These are phyloP conservation scores for Cliona cf. orientalis DNA, from an alignment of 37 sponge, comb jelly and placozoan species.

Conservation along the genomic window DNA sequence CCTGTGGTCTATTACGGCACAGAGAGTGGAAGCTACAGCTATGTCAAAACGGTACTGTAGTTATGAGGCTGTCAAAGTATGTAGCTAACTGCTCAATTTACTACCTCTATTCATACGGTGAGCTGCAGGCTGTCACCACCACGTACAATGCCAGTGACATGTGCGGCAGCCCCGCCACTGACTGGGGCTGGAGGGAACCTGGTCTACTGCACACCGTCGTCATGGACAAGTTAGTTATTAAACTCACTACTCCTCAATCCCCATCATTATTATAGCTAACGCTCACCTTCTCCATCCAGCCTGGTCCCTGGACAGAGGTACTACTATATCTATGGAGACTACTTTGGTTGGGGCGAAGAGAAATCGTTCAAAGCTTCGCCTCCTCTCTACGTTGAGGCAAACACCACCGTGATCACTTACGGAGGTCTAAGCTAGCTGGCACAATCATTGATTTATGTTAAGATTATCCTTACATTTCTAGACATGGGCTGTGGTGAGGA, in stretches of 20 bases:
- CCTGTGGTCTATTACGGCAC: conserved; percentile 58
- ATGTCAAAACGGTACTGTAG: conserved; percentile 8
- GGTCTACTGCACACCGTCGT: conserved; percentile 54
- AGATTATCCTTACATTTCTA: not conserved
- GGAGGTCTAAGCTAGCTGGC: conserved; percentile 36
- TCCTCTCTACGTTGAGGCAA: conserved; percentile 13
- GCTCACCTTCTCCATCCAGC: conserved; percentile 16
- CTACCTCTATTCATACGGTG: not conserved
- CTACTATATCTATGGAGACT: conserved; percentile 73
- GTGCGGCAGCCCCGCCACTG: conserved; percentile 80
- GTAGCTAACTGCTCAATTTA: not conserved
- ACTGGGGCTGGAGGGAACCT: conserved; percentile 71
- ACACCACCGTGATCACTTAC: conserved; percentile 55
- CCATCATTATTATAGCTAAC: not conserved
- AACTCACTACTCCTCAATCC: too few species aligned
- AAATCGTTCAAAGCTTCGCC: conserved; percentile 52
- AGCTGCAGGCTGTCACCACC: conserved; percentile 44
- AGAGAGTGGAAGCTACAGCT: conserved; percentile 19
- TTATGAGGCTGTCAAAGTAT: too few species aligned
- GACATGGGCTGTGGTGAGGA: conserved; percentile 68
- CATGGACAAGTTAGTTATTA: conserved; percentile 51
- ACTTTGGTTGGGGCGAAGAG: conserved; percentile 63
- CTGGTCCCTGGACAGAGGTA: conserved; percentile 55
- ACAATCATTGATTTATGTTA: not conserved
- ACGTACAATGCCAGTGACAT: conserved; percentile 79